These are phyloP conservation scores for Zootoca vivipara DNA, from an alignment of 2,113 vertebrate genomes.

Conservation along the genomic window DNA sequence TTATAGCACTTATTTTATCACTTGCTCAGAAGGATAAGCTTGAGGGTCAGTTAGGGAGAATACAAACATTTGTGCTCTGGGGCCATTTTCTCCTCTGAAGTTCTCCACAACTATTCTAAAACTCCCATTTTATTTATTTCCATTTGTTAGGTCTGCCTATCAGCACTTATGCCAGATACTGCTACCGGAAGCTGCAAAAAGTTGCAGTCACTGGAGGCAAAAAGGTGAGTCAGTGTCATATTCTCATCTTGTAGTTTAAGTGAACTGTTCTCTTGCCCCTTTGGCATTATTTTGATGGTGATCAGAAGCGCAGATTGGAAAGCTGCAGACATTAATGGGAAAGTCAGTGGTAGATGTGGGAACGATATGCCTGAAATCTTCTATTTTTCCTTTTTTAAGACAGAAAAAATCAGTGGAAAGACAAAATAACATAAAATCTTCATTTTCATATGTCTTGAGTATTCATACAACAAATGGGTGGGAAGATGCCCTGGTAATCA, in stretches of 20 bases:
- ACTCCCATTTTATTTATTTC: neutral
- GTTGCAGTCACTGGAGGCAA: conserved; percentile 88
- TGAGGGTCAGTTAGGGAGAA: neutral
- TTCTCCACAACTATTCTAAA: neutral
- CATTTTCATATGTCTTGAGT: neutral
- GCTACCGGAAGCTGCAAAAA: conserved; percentile 89
- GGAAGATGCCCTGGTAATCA: neutral
- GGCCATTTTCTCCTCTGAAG: neutral
- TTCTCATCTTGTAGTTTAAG: neutral
- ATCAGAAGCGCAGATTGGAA: neutral
- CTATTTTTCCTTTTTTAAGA: neutral
- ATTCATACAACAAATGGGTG: neutral
- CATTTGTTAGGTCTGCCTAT: conserved; percentile 80
- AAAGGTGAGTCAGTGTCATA: conserved; percentile 77
- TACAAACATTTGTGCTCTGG: neutral
- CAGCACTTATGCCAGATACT: conserved; percentile 90
- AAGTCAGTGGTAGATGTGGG: neutral
- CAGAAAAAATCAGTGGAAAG: neutral
- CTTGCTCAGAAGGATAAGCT: neutral
- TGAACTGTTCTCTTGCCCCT: neutral
- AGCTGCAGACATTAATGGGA: neutral
- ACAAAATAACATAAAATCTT: neutral
- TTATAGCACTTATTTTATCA: neutral
- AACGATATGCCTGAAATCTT: neutral
- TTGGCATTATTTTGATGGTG: neutral